These are phyloP conservation scores for Xenentodon cancila DNA, from an alignment of 2,797 vertebrate species.

Conservation along the genomic window DNA sequence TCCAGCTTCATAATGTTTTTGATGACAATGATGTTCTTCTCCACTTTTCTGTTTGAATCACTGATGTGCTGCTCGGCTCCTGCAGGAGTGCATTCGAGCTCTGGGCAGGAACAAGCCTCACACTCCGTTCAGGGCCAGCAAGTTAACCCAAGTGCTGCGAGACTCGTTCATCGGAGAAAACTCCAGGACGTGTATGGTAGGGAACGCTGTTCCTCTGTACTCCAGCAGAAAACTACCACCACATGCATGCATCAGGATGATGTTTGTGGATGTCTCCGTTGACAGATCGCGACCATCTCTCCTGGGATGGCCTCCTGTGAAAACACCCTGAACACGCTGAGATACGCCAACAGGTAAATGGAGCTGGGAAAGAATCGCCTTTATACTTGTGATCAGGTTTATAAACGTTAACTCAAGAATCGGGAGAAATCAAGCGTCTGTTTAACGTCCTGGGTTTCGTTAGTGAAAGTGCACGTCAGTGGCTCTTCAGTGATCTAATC, in stretches of 20 bases:
- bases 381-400: too few species aligned
- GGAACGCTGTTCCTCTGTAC: not conserved
- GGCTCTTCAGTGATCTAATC: too few species aligned
- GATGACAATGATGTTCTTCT: too few species aligned
- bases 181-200: conserved; percentile 98
- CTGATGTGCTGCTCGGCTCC: not conserved
- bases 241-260: too few species aligned
- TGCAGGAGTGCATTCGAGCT: conserved; percentile 96
- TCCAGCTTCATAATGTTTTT: too few species aligned
- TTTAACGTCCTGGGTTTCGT: too few species aligned
- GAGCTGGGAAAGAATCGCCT: too few species aligned
- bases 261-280: conserved; percentile 6
- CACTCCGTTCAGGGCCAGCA: conserved; percentile 97
- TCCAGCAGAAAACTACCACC: too few species aligned
- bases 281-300: conserved; percentile 96
- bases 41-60: too few species aligned
- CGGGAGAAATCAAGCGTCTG: too few species aligned
- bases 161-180: conserved; percentile 99
- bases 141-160: conserved; percentile 96
- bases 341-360: conserved; percentile 96
- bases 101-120: conserved; percentile 97
- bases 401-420: too few species aligned
- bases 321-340: conserved; percentile 96
- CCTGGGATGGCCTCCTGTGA: conserved; percentile 98
- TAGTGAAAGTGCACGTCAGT: too few species aligned